Evolutionary conservation across 2,888 invertebrate genomes (phyloP).

Genomic region (Diaperis boleti): DNA sequence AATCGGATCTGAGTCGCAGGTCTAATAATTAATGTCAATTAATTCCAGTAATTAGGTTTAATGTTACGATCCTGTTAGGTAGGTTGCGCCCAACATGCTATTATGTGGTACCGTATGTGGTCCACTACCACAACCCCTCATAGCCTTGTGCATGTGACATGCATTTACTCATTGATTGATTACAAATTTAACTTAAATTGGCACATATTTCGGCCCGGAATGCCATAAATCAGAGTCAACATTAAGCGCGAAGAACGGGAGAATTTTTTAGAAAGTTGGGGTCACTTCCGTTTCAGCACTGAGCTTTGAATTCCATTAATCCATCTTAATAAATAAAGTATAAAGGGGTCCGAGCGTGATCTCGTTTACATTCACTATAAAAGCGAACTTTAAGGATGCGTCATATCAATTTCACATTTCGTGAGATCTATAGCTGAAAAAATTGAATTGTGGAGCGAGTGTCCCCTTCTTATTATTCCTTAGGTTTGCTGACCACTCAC

Average conservation of each 20-base stretch:
- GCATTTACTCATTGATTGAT: constrained; percentile 50
- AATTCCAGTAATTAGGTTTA: constrained; percentile 65
- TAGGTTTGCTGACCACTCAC: constrained; percentile 64
- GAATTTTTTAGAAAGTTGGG: not conserved
- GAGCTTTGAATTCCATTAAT: constrained; percentile 9
- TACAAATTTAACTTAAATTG: constrained; percentile 44
- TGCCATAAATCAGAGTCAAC: constrained; percentile 13
- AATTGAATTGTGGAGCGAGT: constrained; percentile 65
- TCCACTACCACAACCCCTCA: constrained; percentile 48
- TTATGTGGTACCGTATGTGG: constrained; percentile 57
- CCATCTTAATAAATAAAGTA: constrained; percentile 15
- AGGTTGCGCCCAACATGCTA: constrained; percentile 58
- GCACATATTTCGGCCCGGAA: constrained; percentile 22
- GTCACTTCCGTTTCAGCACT: not conserved
- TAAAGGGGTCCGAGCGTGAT: constrained; percentile 15
- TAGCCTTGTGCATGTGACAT: constrained; percentile 54
- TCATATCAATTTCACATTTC: constrained; percentile 66
- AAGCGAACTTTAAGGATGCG: constrained; percentile 58
- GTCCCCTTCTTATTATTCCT: constrained; percentile 63
- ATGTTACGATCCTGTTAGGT: constrained; percentile 59
- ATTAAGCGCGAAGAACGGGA: constrained; percentile 1
- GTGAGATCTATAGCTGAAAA: constrained; percentile 64
- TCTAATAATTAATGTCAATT: constrained; percentile 65
- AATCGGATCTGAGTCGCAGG: constrained; percentile 58
- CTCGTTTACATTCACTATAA: constrained; percentile 46